Conservation (phyloP, 2,888 invertebrate genomes). For the Zelleria hepariella region DNA sequence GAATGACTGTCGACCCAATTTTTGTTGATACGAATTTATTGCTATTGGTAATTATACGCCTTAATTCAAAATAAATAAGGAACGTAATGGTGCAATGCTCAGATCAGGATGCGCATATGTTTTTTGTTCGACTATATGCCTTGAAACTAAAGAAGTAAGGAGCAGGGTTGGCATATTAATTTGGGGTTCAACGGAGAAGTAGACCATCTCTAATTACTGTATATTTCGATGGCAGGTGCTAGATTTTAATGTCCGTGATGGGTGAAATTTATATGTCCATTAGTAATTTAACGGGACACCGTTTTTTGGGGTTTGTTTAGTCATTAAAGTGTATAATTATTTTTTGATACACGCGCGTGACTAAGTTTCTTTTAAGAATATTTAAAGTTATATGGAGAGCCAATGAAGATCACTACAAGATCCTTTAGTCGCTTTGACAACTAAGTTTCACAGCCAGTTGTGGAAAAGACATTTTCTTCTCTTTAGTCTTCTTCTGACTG, state of each 20-base stretch:
- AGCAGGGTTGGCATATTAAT: neutral
- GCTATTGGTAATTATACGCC: neutral
- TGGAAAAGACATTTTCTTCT: no score
- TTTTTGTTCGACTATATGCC: neutral
- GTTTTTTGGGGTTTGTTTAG: neutral
- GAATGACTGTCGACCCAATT: slow-evolving; percentile 9
- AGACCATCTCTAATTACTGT: slow-evolving; percentile 41
- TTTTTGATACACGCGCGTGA: neutral
- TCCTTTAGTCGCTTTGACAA: no score
- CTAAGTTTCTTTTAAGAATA: neutral
- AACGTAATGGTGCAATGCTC: neutral
- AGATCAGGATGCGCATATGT: neutral
- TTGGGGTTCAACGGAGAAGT: neutral
- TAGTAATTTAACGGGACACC: slow-evolving; percentile 41
- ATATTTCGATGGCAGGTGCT: slow-evolving; percentile 51
- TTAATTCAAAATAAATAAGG: neutral
- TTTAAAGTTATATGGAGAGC: no score
- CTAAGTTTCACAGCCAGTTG: no score
- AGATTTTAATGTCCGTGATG: slow-evolving; percentile 20
- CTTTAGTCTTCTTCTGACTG: no score
- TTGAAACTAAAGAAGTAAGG: neutral
- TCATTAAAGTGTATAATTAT: neutral
- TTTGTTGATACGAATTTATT: slow-evolving; percentile 18
- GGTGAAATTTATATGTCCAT: slow-evolving; percentile 49
- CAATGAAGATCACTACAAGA: no score